Evolutionary conservation across 2,797 vertebrate genomes (phyloP).

Genomic region (Sebastiscus tertius): DNA sequence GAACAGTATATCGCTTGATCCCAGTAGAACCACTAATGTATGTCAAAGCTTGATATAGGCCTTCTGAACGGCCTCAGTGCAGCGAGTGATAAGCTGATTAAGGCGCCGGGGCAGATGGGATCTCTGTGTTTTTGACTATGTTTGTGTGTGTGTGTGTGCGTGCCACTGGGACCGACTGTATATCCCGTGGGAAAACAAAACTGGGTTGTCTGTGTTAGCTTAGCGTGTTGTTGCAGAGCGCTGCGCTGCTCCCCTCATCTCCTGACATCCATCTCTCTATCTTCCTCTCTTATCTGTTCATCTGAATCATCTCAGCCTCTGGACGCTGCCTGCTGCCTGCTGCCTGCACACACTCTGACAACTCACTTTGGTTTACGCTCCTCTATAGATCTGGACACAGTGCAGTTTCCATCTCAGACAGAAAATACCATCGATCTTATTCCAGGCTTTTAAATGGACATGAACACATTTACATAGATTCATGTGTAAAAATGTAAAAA

Average conservation of each 20-base stretch:
- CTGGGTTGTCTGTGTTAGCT: conserved; percentile 73
- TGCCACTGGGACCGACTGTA: conserved; percentile 34
- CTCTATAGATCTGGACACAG: conserved; percentile 9
- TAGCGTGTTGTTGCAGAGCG: conserved; percentile 50
- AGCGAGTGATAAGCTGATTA: conserved; percentile 82
- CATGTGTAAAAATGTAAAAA: background rate
- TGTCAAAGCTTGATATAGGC: conserved; percentile 72
- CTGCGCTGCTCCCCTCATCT: conserved; percentile 33
- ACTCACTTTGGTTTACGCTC: conserved; percentile 19
- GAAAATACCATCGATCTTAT: conserved; percentile 12
- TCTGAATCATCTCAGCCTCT: conserved; percentile 35
- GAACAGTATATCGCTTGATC: conserved; percentile 42
- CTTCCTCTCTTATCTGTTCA: conserved; percentile 53
- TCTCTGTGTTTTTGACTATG: conserved; percentile 60
- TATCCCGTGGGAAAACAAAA: conserved; percentile 71
- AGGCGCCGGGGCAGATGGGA: conserved; percentile 73
- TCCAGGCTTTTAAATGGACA: conserved; percentile 8
- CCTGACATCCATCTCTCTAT: conserved; percentile 24
- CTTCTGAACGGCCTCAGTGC: conserved; percentile 47
- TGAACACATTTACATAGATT: background rate
- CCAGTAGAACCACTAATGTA: conserved; percentile 61
- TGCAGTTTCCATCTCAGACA: conserved; percentile 10
- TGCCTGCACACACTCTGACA: conserved; percentile 10
- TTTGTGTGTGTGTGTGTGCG: conserved; percentile 22
- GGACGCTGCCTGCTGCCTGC: conserved; percentile 2